Evolutionary conservation across 2,113 vertebrate species (phyloP), one percentile per base, ranked within the genome.

Genomic region (Oceanodroma tethys): DNA sequence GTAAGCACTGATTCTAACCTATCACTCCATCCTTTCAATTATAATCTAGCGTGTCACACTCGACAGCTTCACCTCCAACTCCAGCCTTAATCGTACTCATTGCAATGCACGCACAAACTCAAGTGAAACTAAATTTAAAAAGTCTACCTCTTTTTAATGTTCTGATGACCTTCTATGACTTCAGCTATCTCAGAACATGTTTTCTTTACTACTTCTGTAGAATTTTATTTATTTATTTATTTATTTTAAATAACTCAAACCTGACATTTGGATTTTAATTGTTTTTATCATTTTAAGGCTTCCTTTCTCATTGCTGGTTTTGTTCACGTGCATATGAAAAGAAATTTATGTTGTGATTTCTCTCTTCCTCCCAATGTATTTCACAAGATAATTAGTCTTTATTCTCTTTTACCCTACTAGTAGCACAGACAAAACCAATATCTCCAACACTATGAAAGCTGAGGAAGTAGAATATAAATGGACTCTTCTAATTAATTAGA

Each of bases 341-440:
- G 7, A 73, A 38, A 63, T 45, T 40, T 47, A 73, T 9, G 18
- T 32, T 52, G 27, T 47, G 17, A 81, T 60, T 73, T 84, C 14
- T 70, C 58, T 70, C 27, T 58, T 45, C 30, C 6, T 56, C 50
- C 17, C 19, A 42, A 19, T 34, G 22, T 45, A 86, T 93, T 76
- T 91, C 32, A 55, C 14, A 73, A 47, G 32, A 34, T 8, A 65
- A n/a, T 76, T 52, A 79, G 5, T 5, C 25, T 74, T 86, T 42
- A 63, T 80, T 23, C 7, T 62, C 50, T 75, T 86, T 42, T 36
- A 67, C 20, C 9, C 19, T 71, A n/a, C 6, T 43, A 43, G 30
- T 29, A n/a, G 4, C 47, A 56, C 5, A 16, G 20, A 71, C 10
- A 83, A 74, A 93, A 47, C 0, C 1, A 0, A 0, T 78, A 75